Percentiles rank a stretch among this genome's conserved stretches.
Conservation (phyloP, 2,888 invertebrate genomes). For the Marasmarcha lunaedactyla region DNA sequence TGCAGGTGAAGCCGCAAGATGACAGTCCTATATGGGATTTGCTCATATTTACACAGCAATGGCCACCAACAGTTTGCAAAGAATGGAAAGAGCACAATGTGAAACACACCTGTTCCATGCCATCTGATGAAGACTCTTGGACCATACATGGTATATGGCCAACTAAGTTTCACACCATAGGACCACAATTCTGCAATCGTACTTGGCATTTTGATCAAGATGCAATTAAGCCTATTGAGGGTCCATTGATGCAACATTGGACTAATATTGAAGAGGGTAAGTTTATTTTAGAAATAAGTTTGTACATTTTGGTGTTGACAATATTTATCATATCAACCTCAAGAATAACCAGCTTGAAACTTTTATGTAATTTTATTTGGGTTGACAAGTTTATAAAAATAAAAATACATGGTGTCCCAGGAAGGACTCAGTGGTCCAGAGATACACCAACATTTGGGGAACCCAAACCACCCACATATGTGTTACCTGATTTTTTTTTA, state of each 20-base stretch:
- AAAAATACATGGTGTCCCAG: no score
- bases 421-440: no score
- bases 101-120: constrained; percentile 74
- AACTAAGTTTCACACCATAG: constrained; percentile 73
- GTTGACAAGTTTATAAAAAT: no score
- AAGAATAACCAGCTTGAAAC: no score
- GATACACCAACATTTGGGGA: no score
- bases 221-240: constrained; percentile 68
- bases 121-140: constrained; percentile 74
- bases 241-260: constrained; percentile 74
- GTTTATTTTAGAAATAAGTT: constrained; percentile 1
- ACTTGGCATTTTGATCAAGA: constrained; percentile 75
- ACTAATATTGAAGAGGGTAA: constrained; percentile 76
- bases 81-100: constrained; percentile 75
- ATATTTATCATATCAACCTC: no score
- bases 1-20: constrained; percentile 8
- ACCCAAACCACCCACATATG: no score
- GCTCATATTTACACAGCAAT: constrained; percentile 83
- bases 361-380: no score
- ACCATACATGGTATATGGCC: constrained; percentile 90
- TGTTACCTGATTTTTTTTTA: no score
- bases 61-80: constrained; percentile 77
- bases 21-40: constrained; percentile 72
- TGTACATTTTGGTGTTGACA: no score
- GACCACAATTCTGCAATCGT: constrained; percentile 79